A percentile compares a stretch with the other conserved stretches of the same genome.
These are phyloP conservation scores for Macrophya annulata DNA, from an alignment of 2,888 invertebrate genomes.

Conservation along the genomic window DNA sequence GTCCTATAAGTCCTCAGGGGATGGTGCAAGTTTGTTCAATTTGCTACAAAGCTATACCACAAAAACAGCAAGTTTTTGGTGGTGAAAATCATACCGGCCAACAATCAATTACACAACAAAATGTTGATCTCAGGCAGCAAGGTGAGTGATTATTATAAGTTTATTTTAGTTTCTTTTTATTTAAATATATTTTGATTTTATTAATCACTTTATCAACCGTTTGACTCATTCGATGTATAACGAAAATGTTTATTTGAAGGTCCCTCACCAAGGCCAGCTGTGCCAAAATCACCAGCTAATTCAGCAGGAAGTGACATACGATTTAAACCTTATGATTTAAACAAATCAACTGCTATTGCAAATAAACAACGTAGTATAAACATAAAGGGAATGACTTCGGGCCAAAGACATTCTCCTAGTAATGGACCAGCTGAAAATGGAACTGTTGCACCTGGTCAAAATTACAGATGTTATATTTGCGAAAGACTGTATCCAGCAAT, in stretches of 20 bases:
- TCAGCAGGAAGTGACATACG: slow-evolving; percentile 82
- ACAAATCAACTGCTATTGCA: slow-evolving; percentile 77
- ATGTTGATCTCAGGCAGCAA: slow-evolving; percentile 73
- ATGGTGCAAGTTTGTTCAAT: slow-evolving; percentile 94
- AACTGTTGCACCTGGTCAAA: slow-evolving; percentile 74
- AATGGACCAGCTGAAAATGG: slow-evolving; percentile 76
- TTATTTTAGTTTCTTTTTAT: slow-evolving; percentile 29
- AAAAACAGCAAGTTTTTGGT: slow-evolving; percentile 88
- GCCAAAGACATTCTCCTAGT: slow-evolving; percentile 75
- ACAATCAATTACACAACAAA: slow-evolving; percentile 73
- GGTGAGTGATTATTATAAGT: slow-evolving; percentile 60
- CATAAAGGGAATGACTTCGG: slow-evolving; percentile 74
- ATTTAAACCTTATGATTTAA: slow-evolving; percentile 83
- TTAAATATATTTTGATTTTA: not conserved
- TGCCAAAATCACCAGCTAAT: slow-evolving; percentile 82
- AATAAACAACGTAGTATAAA: slow-evolving; percentile 80
- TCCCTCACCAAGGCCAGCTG: slow-evolving; percentile 79
- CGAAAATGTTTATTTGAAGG: slow-evolving; percentile 61
- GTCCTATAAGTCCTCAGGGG: slow-evolving; percentile 94
- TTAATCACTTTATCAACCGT: too few species aligned
- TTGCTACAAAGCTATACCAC: slow-evolving; percentile 92
- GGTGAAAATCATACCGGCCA: slow-evolving; percentile 82
- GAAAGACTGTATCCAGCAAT: slow-evolving; percentile 88
- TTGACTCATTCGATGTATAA: not conserved
- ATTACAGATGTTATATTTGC: slow-evolving; percentile 89